Conservation (phyloP, 2,797 vertebrate species). For the Hydrophis major region DNA sequence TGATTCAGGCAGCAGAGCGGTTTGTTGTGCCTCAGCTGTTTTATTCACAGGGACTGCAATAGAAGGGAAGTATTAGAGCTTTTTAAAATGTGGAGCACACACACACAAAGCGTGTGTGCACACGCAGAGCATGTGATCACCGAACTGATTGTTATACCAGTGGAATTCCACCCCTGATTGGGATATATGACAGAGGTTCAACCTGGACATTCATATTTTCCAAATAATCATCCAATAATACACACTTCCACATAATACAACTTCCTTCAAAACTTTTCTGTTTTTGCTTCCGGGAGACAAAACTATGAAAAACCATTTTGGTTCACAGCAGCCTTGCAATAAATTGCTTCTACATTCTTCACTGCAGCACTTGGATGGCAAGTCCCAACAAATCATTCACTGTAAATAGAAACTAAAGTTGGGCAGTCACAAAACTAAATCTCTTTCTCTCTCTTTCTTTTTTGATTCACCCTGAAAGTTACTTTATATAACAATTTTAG, state of each 20-base stretch:
- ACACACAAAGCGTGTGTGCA: no score
- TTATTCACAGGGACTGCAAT: no score
- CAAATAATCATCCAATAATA: neutral
- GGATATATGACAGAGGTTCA: neutral
- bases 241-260: neutral
- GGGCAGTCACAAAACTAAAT: neutral
- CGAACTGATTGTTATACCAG: no score
- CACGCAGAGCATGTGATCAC: no score
- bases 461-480: neutral
- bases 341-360: neutral
- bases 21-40: no score
- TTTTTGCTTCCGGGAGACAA: neutral
- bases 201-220: neutral
- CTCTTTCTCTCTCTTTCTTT: neutral
- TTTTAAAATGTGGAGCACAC: no score
- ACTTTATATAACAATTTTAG: neutral
- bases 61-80: no score
- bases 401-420: conserved; percentile 23
- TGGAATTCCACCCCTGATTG: neutral
- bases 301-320: neutral
- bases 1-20: no score
- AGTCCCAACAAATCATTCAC: neutral
- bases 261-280: neutral
- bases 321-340: neutral
- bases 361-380: neutral